Evolutionary conservation across 2,113 vertebrate genomes (phyloP), one percentile per base, ranked within the genome.

Genomic region (Pachycephala philippinensis): DNA sequence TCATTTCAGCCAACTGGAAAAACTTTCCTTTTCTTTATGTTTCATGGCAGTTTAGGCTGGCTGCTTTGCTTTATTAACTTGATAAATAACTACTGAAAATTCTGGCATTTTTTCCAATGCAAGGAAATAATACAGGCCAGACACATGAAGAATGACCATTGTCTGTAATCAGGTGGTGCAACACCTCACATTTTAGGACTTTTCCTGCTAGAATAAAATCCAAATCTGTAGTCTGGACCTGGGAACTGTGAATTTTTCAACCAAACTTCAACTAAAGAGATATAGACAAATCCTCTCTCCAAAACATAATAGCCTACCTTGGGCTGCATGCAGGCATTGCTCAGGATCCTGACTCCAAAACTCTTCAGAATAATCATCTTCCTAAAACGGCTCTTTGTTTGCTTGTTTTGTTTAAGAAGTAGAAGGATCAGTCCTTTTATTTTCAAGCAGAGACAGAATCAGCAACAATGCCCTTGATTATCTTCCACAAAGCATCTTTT

Each of bases 261-360:
- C 9, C 8, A 37, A 37, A 24, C 31, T 74, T 61, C 33, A 71
- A 35, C 4, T 4, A 33, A 27, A 26, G 23, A 44, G 7, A 20
- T 7, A 8, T 0, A 50, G 53, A 60, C 3, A 30, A 3, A 61
- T 13, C 3, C 3, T 65, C 26, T 65, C 60, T 59, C 61, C 28
- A 57, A 30, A 93, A 28, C 9, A 4, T 31, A 2, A 37, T 5
- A 23, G 23, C 10, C 8, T 50, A 28, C 33, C 9, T 53, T 39
- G 10, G 27, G 8, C 40, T 91, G 22, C 9, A 11, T 8, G 19
- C 0, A 1, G 13, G 3, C 19, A 37, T 28, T 77, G 35, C 21
- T 61, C 20, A 57, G 40, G 40, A 60, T 33, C 44, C 45, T 37
- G 27, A 61, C 45, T 54, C 22, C 44, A 80, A 85, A 83, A 76